These are phyloP conservation scores for Ceratina calcarata DNA, from an alignment of 1,140 invertebrate species.

Conservation along the genomic window DNA sequence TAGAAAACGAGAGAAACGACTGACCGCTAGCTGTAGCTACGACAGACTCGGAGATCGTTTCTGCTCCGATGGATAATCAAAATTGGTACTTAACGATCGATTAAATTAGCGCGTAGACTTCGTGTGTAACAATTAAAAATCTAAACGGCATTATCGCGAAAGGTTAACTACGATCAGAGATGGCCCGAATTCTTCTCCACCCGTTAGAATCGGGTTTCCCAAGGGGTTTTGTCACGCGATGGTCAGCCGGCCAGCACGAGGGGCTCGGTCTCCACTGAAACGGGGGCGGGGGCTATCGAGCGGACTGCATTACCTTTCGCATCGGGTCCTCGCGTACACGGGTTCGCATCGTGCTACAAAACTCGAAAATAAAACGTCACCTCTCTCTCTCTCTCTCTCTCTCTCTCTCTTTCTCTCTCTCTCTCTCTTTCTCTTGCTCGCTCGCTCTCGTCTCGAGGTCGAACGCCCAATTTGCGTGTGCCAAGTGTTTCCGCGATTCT, in stretches of 20 bases:
- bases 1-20: background rate
- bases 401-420: too few species aligned
- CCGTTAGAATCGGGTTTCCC: background rate
- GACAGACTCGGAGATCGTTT: too few species aligned
- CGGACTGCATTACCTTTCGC: slow-evolving; percentile 18
- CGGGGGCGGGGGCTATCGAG: slow-evolving; percentile 37
- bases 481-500: slow-evolving; percentile 35
- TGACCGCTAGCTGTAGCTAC: background rate
- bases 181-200: background rate
- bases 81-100: too few species aligned
- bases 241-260: slow-evolving; percentile 35
- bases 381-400: too few species aligned
- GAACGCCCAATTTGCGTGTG: slow-evolving; percentile 35
- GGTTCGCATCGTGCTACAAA: slow-evolving; percentile 25
- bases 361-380: slow-evolving; percentile 11
- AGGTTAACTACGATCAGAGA: too few species aligned
- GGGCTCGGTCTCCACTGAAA: slow-evolving; percentile 38
- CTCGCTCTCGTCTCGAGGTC: slow-evolving; percentile 10
- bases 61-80: too few species aligned
- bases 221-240: slow-evolving; percentile 60
- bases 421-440: too few species aligned
- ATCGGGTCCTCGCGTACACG: background rate
- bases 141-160: too few species aligned
- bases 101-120: too few species aligned
- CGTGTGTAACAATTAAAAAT: too few species aligned